phyloP scores from a whole-genome alignment of 2,113 vertebrate genomes.

The Petrocephalus zakoni region DNA sequence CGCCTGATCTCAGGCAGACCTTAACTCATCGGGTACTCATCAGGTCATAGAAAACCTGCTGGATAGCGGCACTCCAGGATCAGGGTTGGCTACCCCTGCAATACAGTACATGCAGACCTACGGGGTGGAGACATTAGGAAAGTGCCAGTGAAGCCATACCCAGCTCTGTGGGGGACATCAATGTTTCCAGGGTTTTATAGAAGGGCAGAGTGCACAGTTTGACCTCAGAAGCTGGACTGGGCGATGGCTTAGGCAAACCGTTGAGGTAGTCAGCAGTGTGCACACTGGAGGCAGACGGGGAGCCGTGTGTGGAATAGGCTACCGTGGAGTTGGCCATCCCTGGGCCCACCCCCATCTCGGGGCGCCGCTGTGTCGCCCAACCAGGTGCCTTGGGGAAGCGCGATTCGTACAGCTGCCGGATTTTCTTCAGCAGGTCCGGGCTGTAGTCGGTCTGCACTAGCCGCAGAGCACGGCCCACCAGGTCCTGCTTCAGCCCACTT shows the following conservation, averaged over 20 bases:
- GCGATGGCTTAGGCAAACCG: slow-evolving; percentile 47
- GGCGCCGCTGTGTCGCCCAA: slow-evolving; percentile 19
- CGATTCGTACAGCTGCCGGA: slow-evolving; percentile 72
- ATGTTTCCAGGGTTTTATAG: slow-evolving; percentile 70
- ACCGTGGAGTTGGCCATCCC: not conserved
- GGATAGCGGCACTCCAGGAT: not conserved
- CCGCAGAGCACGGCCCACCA: slow-evolving; percentile 68
- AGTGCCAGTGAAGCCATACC: slow-evolving; percentile 51
- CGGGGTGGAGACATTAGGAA: slow-evolving; percentile 28
- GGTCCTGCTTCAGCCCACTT: slow-evolving; percentile 77
- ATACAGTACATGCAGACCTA: not conserved
- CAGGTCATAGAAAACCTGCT: not conserved
- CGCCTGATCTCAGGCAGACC: not conserved
- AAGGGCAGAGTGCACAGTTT: slow-evolving; percentile 74
- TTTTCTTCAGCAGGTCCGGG: slow-evolving; percentile 73
- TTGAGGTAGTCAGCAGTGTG: slow-evolving; percentile 64
- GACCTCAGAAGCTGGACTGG: slow-evolving; percentile 53
- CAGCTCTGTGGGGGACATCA: slow-evolving; percentile 70
- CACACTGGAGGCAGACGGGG: slow-evolving; percentile 33
- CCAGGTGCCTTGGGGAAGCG: slow-evolving; percentile 62
- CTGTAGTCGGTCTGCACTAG: slow-evolving; percentile 74
- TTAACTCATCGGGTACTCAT: not conserved
- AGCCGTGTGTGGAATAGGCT: not conserved
- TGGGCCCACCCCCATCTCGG: not conserved
- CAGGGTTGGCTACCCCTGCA: not conserved